phyloP scores from a whole-genome alignment of 2,888 invertebrate species.

The Homarus gammarus region DNA sequence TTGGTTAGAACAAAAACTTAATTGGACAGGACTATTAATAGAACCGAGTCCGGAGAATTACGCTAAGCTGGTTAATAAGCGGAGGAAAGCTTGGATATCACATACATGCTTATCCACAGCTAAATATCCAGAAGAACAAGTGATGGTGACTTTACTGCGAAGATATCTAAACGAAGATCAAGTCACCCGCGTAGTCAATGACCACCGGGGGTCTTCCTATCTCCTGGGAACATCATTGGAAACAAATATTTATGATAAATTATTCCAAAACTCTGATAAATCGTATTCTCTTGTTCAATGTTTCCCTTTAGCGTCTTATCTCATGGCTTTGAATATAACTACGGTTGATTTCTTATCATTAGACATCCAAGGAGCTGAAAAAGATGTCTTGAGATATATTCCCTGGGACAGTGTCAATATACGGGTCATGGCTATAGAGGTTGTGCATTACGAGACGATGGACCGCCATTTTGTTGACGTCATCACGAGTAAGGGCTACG shows the following conservation, averaged over 20 bases:
- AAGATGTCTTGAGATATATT: not conserved
- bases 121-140: not conserved
- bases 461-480: not conserved
- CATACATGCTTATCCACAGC: slow-evolving; percentile 23
- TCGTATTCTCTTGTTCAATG: slow-evolving; percentile 21
- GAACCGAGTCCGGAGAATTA: slow-evolving; percentile 12
- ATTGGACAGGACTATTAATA: slow-evolving; percentile 49
- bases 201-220: not conserved
- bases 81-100: slow-evolving; percentile 42
- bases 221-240: not conserved
- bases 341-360: slow-evolving; percentile 42
- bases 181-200: not conserved
- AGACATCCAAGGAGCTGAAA: slow-evolving; percentile 46
- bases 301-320: slow-evolving; percentile 25
- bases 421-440: not conserved
- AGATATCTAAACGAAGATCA: not conserved
- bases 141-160: not conserved
- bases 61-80: not conserved
- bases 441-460: not conserved
- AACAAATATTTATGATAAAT: not conserved
- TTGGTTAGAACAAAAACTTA: slow-evolving; percentile 16
- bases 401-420: not conserved
- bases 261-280: not conserved
- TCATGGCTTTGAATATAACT: slow-evolving; percentile 28
- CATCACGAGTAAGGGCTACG: not conserved